Evolutionary conservation across 2,888 invertebrate genomes (phyloP), one percentile per base, ranked within the genome.

Genomic region (Tubulanus polymorphus): DNA sequence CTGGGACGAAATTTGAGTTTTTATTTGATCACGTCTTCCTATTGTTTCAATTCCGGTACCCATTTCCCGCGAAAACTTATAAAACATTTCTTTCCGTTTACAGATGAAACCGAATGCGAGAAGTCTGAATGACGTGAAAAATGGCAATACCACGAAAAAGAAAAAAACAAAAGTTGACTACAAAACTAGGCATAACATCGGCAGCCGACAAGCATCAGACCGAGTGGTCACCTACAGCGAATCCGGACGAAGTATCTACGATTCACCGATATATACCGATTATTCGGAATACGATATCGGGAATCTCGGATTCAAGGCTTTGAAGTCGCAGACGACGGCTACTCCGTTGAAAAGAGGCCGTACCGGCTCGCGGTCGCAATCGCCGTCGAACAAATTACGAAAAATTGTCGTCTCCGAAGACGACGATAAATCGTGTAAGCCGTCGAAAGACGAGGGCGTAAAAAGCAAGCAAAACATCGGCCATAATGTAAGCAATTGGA

Each of bases 181-280:
- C 58, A 74, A 72, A 56, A 57, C 59, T 15, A 56, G 62, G 26
- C 74, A 74, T 56, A 69, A 68, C 37, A 73, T 74, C 27, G 74
- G 74, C 2, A 65, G 66, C 15, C 58, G 74, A 25, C 61, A 63
- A 50, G 69, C 69, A 1, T 63, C 70, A 1, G 71, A 67, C 30
- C 61, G 65, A 35, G 67, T 71, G 2, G 61, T 68, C 23, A 70
- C 74, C 0, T 74, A 74, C 54, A 67, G 69, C 54, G 72, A 74
- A 51, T 64, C 71, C 1, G 61, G 41, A 15, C 18, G 20, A 8
- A 41, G 20, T 8, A 20, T 41, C 41, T 41, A 20, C 23, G 41
- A 41, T 41, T n/a, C n/a, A n/a, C n/a, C n/a, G n/a, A 20, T 41
- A 23, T 41, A 41, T 41, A 41, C 41, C 6, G 41, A 41, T 23